Evolutionary conservation across 2,113 vertebrate genomes (phyloP).

Genomic region (Odocoileus hemionus): DNA sequence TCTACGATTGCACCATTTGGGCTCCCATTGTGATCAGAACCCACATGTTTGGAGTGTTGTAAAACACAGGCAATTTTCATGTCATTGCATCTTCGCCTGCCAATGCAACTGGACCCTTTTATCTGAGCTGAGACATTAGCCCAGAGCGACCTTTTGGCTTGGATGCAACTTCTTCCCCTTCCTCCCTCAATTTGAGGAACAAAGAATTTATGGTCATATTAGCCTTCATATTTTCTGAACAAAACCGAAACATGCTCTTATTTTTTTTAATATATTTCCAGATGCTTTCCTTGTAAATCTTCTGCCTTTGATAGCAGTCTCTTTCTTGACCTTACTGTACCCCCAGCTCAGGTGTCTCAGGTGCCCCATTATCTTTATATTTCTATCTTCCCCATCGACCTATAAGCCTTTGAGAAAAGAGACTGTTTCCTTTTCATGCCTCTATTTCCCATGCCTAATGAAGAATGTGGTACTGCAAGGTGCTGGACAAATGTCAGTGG

Average conservation of each 20-base stretch:
- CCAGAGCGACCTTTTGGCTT: background rate
- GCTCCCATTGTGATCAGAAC: background rate
- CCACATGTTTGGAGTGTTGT: background rate
- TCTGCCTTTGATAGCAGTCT: background rate
- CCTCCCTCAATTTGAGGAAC: background rate
- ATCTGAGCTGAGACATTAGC: background rate
- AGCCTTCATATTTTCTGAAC: background rate
- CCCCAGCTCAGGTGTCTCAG: background rate
- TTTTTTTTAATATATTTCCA: background rate
- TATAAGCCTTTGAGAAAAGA: background rate
- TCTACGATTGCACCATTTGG: background rate
- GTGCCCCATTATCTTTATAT: background rate
- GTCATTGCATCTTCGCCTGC: background rate
- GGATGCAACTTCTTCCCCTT: background rate
- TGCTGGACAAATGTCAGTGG: background rate
- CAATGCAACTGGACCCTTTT: background rate
- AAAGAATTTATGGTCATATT: background rate
- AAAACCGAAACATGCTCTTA: slow-evolving; percentile 14
- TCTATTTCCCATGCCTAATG: background rate
- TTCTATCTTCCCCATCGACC: background rate
- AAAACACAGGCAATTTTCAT: background rate
- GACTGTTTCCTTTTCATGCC: background rate
- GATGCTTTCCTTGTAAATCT: background rate
- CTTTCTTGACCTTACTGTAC: background rate
- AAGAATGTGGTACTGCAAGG: background rate